phyloP scores from a whole-genome alignment of 2,113 vertebrate genomes.

The Australoheros scitulus region DNA sequence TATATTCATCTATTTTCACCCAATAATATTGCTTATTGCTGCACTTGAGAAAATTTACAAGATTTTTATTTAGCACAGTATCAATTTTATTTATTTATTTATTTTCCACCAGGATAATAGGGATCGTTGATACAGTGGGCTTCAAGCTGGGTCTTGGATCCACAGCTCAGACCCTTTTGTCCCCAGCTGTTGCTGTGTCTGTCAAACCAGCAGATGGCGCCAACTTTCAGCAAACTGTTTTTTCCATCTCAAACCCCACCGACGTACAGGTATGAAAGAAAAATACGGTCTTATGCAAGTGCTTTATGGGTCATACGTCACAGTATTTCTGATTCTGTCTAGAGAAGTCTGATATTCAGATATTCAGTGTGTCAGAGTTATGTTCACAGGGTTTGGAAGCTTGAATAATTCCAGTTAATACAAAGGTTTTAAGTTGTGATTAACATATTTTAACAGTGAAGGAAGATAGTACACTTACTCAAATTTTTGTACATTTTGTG shows the following conservation, averaged over 20 bases:
- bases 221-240: slow-evolving; percentile 81
- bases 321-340: neutral
- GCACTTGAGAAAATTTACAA: neutral
- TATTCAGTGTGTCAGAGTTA: neutral
- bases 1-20: neutral
- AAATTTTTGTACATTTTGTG: neutral
- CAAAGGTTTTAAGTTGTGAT: neutral
- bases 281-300: neutral
- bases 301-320: neutral
- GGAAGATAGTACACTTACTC: neutral
- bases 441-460: neutral
- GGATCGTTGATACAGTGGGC: slow-evolving; percentile 89
- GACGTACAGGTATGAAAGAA: slow-evolving; percentile 83
- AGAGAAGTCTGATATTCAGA: neutral
- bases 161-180: slow-evolving; percentile 74
- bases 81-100: neutral
- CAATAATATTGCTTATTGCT: neutral
- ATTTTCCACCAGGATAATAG: slow-evolving; percentile 82
- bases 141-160: slow-evolving; percentile 84
- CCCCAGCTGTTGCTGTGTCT: slow-evolving; percentile 85
- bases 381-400: neutral
- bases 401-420: no score
- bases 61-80: neutral
- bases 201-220: slow-evolving; percentile 82
- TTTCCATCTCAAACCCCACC: slow-evolving; percentile 82